Base-by-base conservation (phyloP, 2,888 invertebrate genomes). In the Dicranocentrus wangi region DNA sequence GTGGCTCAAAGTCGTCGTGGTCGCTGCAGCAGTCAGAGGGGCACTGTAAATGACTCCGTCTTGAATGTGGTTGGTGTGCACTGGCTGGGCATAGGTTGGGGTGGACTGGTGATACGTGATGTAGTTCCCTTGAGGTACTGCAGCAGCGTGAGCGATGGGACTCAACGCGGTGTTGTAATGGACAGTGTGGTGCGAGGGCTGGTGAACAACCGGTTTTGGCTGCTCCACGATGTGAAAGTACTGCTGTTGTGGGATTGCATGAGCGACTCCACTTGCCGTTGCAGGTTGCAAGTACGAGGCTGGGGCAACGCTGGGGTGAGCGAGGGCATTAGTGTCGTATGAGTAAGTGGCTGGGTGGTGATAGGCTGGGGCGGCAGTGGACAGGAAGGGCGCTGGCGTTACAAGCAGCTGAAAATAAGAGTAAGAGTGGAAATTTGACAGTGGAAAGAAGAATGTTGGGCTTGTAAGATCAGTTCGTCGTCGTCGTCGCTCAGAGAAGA, bases 181-280 rank as follows among this genome's bases (percentile, higher is more conserved):
- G 55, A 70, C 5, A 28, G 68, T 15, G 28, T 13, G n/a, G 15
- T 53, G 69, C 43, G 25, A n/a, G n/a, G n/a, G 71, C 27, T 71
- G 71, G 68, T 68, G 68, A 60, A 61, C 39, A 61, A 47, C 60
- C 19, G 43, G 60, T 55, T 53, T 25, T n/a, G 10, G 69, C n/a
- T 17, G 0, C 19, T 19, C 28, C 19, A 13, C 42, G 58, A 58
- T 51, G 63, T 75, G 73, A 61, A 55, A 84, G 76, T 82, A 84
- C 32, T 83, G 83, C 28, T 83, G 83, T 25, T 80, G 82, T 32
- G 83, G 83, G 58, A 82, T 27, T n/a, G 77, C 53, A 51, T 82
- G 84, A 60, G 79, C 81, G 43, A 65, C 21, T 47, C 65, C 78
- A 27, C 65, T 51, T 15, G 71, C 53, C n/a, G 66, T 19, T 13